A percentile compares a stretch with the other conserved stretches of the same genome.
These are phyloP conservation scores for Trochalopteron elliotii DNA, from an alignment of 2,113 vertebrate species.

Conservation along the genomic window DNA sequence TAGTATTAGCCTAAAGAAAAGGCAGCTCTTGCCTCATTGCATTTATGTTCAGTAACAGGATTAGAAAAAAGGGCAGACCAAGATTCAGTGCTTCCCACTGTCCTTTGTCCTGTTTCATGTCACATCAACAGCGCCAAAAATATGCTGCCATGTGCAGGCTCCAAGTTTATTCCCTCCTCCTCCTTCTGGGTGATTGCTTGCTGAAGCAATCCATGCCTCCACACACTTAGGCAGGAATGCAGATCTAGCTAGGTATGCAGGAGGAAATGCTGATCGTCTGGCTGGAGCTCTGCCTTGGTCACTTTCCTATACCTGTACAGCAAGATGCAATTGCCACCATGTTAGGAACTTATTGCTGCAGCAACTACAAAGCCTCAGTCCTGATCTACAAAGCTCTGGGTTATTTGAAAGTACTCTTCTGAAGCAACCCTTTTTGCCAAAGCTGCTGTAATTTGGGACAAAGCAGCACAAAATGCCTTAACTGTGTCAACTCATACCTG, in stretches of 20 bases:
- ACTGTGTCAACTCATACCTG: not conserved
- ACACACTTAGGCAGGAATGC: not conserved
- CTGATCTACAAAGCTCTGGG: not conserved
- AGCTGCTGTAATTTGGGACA: not conserved
- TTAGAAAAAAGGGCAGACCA: not conserved
- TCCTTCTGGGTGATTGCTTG: not conserved
- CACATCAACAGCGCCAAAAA: not conserved
- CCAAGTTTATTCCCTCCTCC: not conserved
- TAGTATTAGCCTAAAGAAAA: not conserved
- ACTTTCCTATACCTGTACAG: not conserved
- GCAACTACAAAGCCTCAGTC: not conserved
- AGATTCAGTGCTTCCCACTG: not conserved
- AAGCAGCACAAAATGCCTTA: not conserved
- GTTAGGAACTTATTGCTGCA: not conserved
- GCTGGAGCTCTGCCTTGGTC: not conserved
- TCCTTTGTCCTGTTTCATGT: not conserved
- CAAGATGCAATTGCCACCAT: not conserved
- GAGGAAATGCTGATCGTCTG: not conserved
- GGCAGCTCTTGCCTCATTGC: not conserved
- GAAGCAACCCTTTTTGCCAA: not conserved
- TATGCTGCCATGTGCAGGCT: not conserved
- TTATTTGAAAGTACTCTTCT: not conserved
- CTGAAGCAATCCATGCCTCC: not conserved
- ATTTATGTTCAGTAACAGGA: not conserved
- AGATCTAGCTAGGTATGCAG: not conserved